These are phyloP conservation scores for Chalcosyrphus nemorum DNA, from an alignment of 2,888 invertebrate genomes.

Conservation along the genomic window DNA sequence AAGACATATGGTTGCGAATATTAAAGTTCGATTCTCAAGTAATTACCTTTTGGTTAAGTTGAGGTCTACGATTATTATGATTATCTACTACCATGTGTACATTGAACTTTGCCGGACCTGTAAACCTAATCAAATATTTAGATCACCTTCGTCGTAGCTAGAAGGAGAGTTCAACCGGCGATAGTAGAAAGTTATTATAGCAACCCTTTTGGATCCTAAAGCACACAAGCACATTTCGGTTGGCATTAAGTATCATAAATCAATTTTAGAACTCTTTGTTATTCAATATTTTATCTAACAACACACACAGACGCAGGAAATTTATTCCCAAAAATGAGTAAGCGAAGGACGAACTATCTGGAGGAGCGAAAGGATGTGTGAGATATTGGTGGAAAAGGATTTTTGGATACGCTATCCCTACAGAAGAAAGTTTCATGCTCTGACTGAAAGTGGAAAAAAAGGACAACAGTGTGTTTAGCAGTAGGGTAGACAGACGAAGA, in stretches of 20 bases:
- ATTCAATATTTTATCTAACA: constrained; percentile 56
- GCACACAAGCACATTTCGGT: constrained; percentile 6
- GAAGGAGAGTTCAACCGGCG: background rate
- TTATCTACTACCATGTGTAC: constrained; percentile 13
- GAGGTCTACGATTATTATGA: constrained; percentile 11
- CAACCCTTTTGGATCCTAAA: constrained; percentile 44
- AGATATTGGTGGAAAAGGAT: constrained; percentile 26
- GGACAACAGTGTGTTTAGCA: constrained; percentile 39
- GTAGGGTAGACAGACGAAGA: background rate
- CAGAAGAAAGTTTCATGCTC: background rate
- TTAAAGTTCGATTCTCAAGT: constrained; percentile 60
- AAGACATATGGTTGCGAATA: constrained; percentile 72
- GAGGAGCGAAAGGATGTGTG: constrained; percentile 9
- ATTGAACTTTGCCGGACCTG: constrained; percentile 41
- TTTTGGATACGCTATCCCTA: constrained; percentile 11
- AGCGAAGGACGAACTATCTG: constrained; percentile 36
- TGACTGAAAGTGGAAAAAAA: background rate
- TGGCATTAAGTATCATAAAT: constrained; percentile 60
- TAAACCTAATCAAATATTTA: constrained; percentile 67
- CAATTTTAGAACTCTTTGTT: constrained; percentile 60
- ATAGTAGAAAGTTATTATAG: constrained; percentile 29
- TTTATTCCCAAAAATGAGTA: constrained; percentile 58
- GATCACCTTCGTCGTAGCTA: constrained; percentile 11
- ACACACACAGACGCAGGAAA: constrained; percentile 34
- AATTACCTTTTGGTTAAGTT: constrained; percentile 43